Percentiles rank a stretch among this genome's conserved stretches.
Evolutionary conservation across 2,797 vertebrate species (phyloP).

Genomic region (Pogonophryne albipinna): DNA sequence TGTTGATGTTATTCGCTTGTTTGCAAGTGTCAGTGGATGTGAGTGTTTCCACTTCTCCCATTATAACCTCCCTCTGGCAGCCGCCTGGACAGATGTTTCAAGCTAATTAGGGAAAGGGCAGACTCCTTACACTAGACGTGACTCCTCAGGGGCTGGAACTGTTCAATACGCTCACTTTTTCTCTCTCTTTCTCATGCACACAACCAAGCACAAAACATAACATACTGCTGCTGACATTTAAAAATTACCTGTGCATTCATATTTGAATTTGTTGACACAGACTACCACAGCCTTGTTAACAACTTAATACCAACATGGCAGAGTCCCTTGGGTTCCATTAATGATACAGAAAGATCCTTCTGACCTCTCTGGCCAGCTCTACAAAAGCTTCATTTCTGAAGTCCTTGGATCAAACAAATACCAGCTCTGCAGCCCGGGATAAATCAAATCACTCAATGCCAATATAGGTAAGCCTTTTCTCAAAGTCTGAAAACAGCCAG

Average conservation of each 20-base stretch:
- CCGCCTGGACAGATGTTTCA: slow-evolving; percentile 73
- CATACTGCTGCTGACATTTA: slow-evolving; percentile 9
- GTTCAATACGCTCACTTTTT: slow-evolving; percentile 47
- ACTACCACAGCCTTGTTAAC: slow-evolving; percentile 30
- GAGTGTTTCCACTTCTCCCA: slow-evolving; percentile 49
- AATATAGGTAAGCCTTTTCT: slow-evolving; percentile 54
- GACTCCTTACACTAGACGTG: slow-evolving; percentile 65
- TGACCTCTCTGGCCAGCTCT: slow-evolving; percentile 44
- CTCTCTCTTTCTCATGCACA: background rate
- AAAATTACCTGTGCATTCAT: background rate
- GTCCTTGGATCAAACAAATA: slow-evolving; percentile 50
- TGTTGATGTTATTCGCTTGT: slow-evolving; percentile 24
- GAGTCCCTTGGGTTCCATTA: slow-evolving; percentile 40
- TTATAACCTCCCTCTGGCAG: slow-evolving; percentile 62
- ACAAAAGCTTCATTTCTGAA: slow-evolving; percentile 50
- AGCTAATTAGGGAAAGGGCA: slow-evolving; percentile 78
- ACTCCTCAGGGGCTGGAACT: slow-evolving; percentile 52
- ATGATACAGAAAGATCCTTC: slow-evolving; percentile 26
- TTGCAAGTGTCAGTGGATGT: slow-evolving; percentile 1
- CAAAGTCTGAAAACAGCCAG: slow-evolving; percentile 44
- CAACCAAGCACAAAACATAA: slow-evolving; percentile 1
- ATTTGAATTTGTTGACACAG: background rate
- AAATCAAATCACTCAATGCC: slow-evolving; percentile 61
- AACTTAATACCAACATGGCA: slow-evolving; percentile 31
- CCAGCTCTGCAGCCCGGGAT: slow-evolving; percentile 18